These are phyloP conservation scores for Miltochrista miniata DNA, from an alignment of 2,888 invertebrate genomes.

Conservation along the genomic window DNA sequence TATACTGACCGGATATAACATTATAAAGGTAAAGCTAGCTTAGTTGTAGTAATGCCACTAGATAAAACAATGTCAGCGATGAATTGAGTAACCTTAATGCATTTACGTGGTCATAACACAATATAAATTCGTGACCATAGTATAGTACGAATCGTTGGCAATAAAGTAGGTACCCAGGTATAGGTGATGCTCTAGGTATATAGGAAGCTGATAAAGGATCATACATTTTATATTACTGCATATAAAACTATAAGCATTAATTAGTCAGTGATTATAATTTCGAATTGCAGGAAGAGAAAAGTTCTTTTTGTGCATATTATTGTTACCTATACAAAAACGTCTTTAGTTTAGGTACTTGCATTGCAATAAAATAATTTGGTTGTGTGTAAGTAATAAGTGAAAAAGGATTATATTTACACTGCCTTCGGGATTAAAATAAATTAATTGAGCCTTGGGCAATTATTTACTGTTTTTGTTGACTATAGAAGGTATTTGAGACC, in stretches of 20 bases:
- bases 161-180: neutral
- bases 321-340: too few relatives aligned
- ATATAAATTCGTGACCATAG: neutral
- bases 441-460: neutral
- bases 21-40: slow-evolving; percentile 48
- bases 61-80: slow-evolving; percentile 9
- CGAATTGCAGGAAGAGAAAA: too few relatives aligned
- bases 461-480: too few relatives aligned
- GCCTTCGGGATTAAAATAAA: neutral
- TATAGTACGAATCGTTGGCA: neutral
- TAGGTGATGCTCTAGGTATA: neutral
- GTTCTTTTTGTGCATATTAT: too few relatives aligned
- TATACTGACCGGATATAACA: slow-evolving; percentile 51
- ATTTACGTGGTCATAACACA: too few relatives aligned
- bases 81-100: neutral
- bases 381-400: neutral
- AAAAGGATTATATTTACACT: neutral
- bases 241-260: too few relatives aligned
- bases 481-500: slow-evolving; percentile 25
- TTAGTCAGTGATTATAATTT: too few relatives aligned
- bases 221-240: too few relatives aligned
- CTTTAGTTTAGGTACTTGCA: too few relatives aligned
- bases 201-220: neutral
- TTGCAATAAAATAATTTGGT: too few relatives aligned
- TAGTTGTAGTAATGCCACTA: slow-evolving; percentile 42